Base-by-base conservation (phyloP, 2,113 vertebrate species). In the Fregetta grallaria region DNA sequence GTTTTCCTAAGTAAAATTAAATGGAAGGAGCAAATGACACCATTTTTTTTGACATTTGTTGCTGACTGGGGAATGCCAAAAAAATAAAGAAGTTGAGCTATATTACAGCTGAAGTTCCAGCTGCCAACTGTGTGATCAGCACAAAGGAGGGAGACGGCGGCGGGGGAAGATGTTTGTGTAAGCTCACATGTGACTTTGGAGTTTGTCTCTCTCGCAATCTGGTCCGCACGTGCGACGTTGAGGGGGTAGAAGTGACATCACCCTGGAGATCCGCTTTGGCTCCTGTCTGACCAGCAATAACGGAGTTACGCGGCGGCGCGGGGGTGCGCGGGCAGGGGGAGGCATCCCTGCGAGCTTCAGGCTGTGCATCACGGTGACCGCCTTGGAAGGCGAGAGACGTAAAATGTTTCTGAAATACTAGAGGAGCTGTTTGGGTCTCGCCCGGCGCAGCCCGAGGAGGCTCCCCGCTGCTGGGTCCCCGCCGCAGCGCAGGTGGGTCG, bases 1-100 rank as follows among this genome's bases (percentile, higher is more conserved):
- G 66, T 95, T 97, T 94, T 81, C 84, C 66, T 38, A 62, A 86
- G 77, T 10, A 3, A 85, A 95, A 94, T 81, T 52, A 94, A 96
- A 66, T 9, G 12, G 66, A 94, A 85, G 62, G 84, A 92, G 76
- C 70, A 58, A 97, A 70, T 59, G 70, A 50, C 83, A 88, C 88
- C 50, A 5, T 52, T 83, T 81, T 71, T 82, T 58, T 67, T 34
- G 59, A 68, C 56, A 34, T 94, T 90, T 87, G 90, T 71, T 78
- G 72, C 86, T 85, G 79, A 7, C 58, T 63, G 52, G 82, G 73
- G 73, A 85, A 68, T 27, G 76, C 61, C 36, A 89, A 49, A 89
- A 71, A 77, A 88, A 53, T 14, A 50, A 67, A 90, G 79, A 21
- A 7, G 78, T 36, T 62, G 86, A 85, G 83, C 38, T 53, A 2